phyloP scores from a whole-genome alignment of 2,113 vertebrate genomes.

The Garra rufa region DNA sequence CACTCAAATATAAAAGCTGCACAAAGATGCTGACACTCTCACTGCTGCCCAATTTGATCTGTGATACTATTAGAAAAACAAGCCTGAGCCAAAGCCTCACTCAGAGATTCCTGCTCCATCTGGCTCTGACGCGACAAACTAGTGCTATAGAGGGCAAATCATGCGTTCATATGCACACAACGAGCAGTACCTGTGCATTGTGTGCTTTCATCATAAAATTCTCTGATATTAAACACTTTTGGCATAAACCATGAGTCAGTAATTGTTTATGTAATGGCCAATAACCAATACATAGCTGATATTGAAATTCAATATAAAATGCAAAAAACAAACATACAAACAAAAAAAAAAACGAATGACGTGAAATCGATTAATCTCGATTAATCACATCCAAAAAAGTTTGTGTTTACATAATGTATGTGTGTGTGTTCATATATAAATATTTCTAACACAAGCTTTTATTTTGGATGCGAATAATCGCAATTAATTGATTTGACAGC shows the following conservation, averaged over 20 bases:
- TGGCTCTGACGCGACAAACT: neutral
- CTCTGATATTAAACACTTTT: neutral
- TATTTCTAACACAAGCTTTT: no score
- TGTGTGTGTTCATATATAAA: no score
- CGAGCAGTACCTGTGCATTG: neutral
- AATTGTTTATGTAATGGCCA: neutral
- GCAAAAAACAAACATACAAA: no score
- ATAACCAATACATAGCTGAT: neutral
- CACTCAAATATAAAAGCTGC: conserved; percentile 23
- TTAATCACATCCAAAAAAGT: no score
- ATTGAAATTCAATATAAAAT: neutral
- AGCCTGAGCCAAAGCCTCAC: conserved; percentile 10
- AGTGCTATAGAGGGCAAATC: neutral
- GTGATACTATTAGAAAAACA: conserved; percentile 18
- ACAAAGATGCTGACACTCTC: conserved; percentile 43
- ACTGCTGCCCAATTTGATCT: conserved; percentile 36
- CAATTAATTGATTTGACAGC: no score
- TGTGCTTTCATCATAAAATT: neutral
- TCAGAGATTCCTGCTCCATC: conserved; percentile 9
- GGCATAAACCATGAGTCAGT: no score
- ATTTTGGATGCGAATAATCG: no score
- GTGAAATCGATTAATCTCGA: no score
- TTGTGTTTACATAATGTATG: no score
- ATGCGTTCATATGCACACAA: neutral
- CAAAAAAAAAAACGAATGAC: no score